Evolutionary conservation across 2,113 vertebrate genomes (phyloP), one percentile per base, ranked within the genome.

Genomic region (Sorex araneus): DNA sequence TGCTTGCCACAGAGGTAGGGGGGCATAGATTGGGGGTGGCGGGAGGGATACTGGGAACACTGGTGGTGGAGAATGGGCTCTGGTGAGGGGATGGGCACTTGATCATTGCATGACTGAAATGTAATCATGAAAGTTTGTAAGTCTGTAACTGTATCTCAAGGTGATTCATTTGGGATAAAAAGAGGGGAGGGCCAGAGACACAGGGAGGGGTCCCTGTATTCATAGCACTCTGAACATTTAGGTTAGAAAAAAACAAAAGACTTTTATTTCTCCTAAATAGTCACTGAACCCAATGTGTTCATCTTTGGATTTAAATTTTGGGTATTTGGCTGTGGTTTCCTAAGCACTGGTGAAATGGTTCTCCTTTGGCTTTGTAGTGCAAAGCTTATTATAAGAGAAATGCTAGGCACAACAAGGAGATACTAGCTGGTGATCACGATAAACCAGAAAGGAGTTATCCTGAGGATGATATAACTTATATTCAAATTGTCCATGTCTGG

Each of bases 371-470:
- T 70, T 54, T 63, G 3, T 36, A 75, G 6, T 15, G 81, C 25
- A 84, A 74, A 78, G 40, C 40, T 92, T 92, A 66, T 86, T 79
- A 16, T 69, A 43, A 70, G 45, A 94, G 69, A 45, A 75, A 82
- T 66, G 67, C 21, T 2, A 40, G 43, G 80, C 25, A 89, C 3
- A 47, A 32, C 12, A 76, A 83, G 73, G 30, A 76, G 0, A 3
- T 82, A 74, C 54, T 84, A 92, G 15, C 40, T 43, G 74, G 4
- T 34, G 54, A 47, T 70, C 36, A 34, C 30, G 30, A 80, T 73
- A 47, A 10, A 93, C 87, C 63, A 32, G 30, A 78, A 30, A 82
- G 69, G 66, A 74, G 21, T 75, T 34, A 92, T 13, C 40, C 18
- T 11, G 71, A 79, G 25, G n/a, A 67, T 45, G 43, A 84, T 60